Percentiles rank a stretch among this genome's conserved stretches.
These are phyloP conservation scores for Raja brachyura DNA, from an alignment of 2,113 vertebrate genomes.

Conservation along the genomic window DNA sequence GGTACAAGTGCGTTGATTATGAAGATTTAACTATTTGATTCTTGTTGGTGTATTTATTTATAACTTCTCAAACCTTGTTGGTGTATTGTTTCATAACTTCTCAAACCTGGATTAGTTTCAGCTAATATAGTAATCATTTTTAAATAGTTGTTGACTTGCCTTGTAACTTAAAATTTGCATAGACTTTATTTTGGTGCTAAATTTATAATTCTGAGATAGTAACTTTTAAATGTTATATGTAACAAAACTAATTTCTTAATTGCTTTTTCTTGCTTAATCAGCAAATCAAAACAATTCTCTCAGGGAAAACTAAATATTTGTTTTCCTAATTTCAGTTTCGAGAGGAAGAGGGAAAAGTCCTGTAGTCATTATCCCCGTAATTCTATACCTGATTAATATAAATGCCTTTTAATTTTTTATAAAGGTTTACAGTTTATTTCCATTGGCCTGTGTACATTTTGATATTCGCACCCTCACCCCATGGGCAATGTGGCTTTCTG, in stretches of 20 bases:
- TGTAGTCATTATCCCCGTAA: neutral
- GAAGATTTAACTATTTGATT: neutral
- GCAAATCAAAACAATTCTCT: neutral
- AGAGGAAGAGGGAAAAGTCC: too few species aligned
- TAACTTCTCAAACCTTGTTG: neutral
- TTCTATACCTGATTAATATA: neutral
- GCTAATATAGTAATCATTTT: neutral
- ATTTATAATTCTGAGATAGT: neutral
- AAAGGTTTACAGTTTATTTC: neutral
- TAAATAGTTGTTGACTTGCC: neutral
- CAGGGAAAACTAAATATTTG: neutral
- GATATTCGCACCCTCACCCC: neutral
- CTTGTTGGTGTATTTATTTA: neutral
- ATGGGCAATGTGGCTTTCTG: neutral
- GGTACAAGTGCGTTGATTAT: neutral
- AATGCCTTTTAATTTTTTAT: neutral
- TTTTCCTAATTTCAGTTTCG: neutral
- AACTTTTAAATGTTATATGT: neutral
- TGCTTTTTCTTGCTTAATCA: neutral
- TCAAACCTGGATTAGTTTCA: neutral
- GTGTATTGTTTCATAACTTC: neutral
- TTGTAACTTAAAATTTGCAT: neutral
- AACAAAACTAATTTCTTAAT: neutral
- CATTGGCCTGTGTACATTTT: neutral
- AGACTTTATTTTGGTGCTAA: neutral